Conservation (phyloP, 2,797 vertebrate genomes). For the Anguilla pacifica region DNA sequence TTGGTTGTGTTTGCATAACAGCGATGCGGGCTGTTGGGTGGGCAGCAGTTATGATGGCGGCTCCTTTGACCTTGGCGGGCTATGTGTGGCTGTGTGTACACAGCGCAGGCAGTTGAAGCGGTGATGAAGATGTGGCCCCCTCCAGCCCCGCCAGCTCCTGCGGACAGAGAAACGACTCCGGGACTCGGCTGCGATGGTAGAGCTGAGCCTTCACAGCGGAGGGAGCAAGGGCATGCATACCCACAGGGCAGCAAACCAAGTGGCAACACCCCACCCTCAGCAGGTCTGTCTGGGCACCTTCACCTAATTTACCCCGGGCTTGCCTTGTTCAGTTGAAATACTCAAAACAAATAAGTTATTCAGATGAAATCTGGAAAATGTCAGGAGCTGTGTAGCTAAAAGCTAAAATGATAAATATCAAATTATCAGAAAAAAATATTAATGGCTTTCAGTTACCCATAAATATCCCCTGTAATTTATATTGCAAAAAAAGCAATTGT, state of each 20-base stretch:
- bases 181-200: slow-evolving; percentile 31
- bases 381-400: not conserved
- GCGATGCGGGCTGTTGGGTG: not conserved
- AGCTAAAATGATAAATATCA: not conserved
- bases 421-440: not conserved
- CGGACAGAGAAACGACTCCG: slow-evolving; percentile 35
- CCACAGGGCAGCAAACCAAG: slow-evolving; percentile 24
- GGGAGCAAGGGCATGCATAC: slow-evolving; percentile 30
- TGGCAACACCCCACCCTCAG: not conserved
- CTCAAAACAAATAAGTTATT: not conserved
- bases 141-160: slow-evolving; percentile 22
- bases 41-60: not conserved
- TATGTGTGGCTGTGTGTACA: slow-evolving; percentile 7
- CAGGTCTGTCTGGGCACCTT: slow-evolving; percentile 53
- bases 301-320: not conserved
- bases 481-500: not conserved
- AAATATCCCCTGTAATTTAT: not conserved
- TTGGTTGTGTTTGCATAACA: not conserved
- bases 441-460: not conserved
- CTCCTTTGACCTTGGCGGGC: slow-evolving; percentile 10
- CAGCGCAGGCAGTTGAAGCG: slow-evolving; percentile 57
- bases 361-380: not conserved
- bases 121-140: slow-evolving; percentile 78
- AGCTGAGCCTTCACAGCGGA: slow-evolving; percentile 32
- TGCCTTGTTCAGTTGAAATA: not conserved